Evolutionary conservation across 2,888 invertebrate species (phyloP).

Genomic region (Papilio elwesi): DNA sequence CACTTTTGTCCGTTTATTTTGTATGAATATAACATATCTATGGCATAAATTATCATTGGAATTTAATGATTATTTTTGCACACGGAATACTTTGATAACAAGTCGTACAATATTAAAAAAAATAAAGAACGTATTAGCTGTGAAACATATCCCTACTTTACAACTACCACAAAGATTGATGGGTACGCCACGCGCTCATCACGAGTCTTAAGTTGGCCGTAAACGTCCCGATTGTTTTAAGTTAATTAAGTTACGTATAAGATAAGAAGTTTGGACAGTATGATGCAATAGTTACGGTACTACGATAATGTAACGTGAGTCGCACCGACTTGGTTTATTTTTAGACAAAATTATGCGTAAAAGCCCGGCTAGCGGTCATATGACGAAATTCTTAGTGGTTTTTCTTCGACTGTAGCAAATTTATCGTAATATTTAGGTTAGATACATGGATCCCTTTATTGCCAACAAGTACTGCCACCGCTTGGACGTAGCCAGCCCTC

Average conservation of each 20-base stretch:
- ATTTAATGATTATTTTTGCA: no score
- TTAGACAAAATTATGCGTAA: slow-evolving; percentile 28
- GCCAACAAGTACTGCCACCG: no score
- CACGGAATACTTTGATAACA: no score
- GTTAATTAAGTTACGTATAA: slow-evolving; percentile 3
- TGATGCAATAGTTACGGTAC: slow-evolving; percentile 32
- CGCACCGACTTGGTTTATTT: slow-evolving; percentile 12
- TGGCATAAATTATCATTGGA: no score
- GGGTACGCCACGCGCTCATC: background rate
- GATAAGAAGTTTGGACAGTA: slow-evolving; percentile 24
- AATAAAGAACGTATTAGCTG: background rate
- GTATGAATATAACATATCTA: no score
- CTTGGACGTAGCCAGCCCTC: no score
- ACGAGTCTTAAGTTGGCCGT: background rate
- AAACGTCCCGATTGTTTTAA: background rate
- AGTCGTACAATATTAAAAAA: no score
- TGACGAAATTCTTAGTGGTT: slow-evolving; percentile 7
- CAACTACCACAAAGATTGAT: background rate
- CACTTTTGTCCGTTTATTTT: no score
- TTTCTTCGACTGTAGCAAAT: background rate
- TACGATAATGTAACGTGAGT: slow-evolving; percentile 20
- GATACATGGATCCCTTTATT: no score
- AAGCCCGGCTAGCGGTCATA: background rate
- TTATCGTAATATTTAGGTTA: background rate
- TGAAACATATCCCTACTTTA: background rate